These are phyloP conservation scores for Heterotis niloticus DNA, from an alignment of 2,113 vertebrate species.

Conservation along the genomic window DNA sequence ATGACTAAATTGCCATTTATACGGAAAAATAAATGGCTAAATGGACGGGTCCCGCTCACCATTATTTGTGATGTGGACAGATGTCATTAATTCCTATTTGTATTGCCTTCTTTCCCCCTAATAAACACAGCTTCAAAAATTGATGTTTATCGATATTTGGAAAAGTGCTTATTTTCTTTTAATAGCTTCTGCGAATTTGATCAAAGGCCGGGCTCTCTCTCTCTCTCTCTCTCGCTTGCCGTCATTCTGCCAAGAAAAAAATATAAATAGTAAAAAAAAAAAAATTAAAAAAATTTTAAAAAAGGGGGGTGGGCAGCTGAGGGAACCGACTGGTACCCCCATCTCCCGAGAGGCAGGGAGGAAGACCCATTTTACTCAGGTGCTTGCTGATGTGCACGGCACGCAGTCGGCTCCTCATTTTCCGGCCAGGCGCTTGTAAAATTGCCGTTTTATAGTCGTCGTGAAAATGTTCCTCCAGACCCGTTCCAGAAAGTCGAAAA, in stretches of 20 bases:
- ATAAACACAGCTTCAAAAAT: constrained; percentile 48
- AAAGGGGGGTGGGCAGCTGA: too few species aligned
- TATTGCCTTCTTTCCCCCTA: constrained; percentile 16
- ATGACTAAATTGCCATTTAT: constrained; percentile 57
- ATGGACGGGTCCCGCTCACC: constrained; percentile 40
- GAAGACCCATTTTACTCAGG: neutral
- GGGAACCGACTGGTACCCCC: neutral
- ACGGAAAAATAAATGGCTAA: constrained; percentile 49
- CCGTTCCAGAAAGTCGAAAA: neutral
- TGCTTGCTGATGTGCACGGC: neutral
- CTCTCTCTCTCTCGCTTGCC: constrained; percentile 17
- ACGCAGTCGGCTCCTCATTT: neutral
- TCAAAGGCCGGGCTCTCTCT: constrained; percentile 27
- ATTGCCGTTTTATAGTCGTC: constrained; percentile 5
- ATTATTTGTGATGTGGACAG: constrained; percentile 33
- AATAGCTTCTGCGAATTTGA: constrained; percentile 42
- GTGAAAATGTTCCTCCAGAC: constrained; percentile 7
- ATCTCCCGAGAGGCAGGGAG: neutral
- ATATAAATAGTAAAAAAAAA: neutral
- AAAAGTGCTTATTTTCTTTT: constrained; percentile 24
- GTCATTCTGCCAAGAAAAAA: constrained; percentile 4
- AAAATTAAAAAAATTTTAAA: too few species aligned
- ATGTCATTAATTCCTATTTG: constrained; percentile 27
- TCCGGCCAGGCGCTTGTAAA: neutral
- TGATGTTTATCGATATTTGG: constrained; percentile 48